These are phyloP conservation scores for Lithophane semibrunnea DNA, from an alignment of 2,888 invertebrate species.

Conservation along the genomic window DNA sequence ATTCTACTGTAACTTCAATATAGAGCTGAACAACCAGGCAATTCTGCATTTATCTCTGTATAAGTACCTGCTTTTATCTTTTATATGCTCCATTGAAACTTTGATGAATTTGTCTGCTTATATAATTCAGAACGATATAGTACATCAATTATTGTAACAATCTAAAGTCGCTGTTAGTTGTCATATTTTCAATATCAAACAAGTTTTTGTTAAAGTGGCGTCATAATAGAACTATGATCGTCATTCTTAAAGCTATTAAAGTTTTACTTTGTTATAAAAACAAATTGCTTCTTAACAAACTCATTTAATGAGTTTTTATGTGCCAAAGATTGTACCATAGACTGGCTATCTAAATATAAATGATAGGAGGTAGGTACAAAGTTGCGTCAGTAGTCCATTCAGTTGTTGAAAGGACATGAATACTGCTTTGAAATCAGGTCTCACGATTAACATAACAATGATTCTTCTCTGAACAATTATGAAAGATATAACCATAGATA, in stretches of 20 bases:
- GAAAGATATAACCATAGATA: constrained; percentile 28
- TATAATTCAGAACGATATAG: constrained; percentile 6
- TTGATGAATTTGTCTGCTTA: not conserved
- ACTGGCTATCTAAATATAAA: constrained; percentile 35
- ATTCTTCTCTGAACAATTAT: constrained; percentile 39
- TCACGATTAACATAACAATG: constrained; percentile 67
- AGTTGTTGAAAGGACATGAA: constrained; percentile 48
- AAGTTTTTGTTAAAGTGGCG: constrained; percentile 20
- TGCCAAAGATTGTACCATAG: constrained; percentile 15
- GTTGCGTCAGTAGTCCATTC: constrained; percentile 54
- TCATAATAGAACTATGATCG: constrained; percentile 14
- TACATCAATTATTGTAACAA: not conserved
- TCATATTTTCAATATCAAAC: constrained; percentile 4
- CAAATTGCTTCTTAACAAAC: constrained; percentile 22
- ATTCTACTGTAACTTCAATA: not conserved
- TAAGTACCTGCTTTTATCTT: constrained; percentile 21
- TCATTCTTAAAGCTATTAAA: constrained; percentile 22
- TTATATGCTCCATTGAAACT: constrained; percentile 1
- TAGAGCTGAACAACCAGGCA: constrained; percentile 12
- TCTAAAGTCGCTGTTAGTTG: not conserved
- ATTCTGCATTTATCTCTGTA: constrained; percentile 20
- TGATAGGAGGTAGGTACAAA: constrained; percentile 12
- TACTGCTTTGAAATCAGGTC: constrained; percentile 57
- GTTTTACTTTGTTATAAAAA: constrained; percentile 42
- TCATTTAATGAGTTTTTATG: constrained; percentile 30